Base-by-base conservation (phyloP, 2,888 invertebrate genomes). In the Acronicta psi region DNA sequence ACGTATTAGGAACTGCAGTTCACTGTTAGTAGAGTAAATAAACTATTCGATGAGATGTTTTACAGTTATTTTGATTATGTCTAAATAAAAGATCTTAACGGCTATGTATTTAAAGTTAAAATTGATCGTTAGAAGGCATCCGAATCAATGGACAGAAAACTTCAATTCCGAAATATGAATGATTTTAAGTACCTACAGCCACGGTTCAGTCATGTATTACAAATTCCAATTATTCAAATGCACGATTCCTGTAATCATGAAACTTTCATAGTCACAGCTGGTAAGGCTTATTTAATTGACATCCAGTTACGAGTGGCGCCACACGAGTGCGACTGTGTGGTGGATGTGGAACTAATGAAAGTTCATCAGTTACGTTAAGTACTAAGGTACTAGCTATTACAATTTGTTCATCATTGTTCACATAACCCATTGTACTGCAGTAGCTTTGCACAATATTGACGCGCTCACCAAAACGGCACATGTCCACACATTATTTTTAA, bases 211-310 rank as follows among this genome's bases (percentile, higher is more conserved):
- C 83, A 67, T 79, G 75, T 81, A 55, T 80, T 86, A 83, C 85
- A 86, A 88, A 86, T 88, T 89, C 82, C 87, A 85, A 87, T 84
- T 75, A 80, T 77, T 83, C 81, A 86, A 87, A 85, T 86, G 86
- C 86, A 86, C 78, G 76, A 74, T 83, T 74, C 80, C 77, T 83
- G 80, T 75, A 79, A 74, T 79, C 77, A 80, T 83, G 85, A 84
- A 81, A 81, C 86, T 86, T 87, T 82, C 86, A 85, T 82, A 83
- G 86, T 83, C 80, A 79, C 85, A 82, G 87, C 78, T 84, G 86
- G 86, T 88, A 92, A 93, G 92, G 91, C 92, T 87, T 77, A 77
- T 75, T 75, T 92, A 93, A 93, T 93, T 93, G 92, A 93, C 92
- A 88, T 85, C 86, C 88, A 85, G 85, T 88, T 83, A 79, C 77